Evolutionary conservation across 1,140 invertebrate genomes (phyloP), one percentile per base, ranked within the genome.

Genomic region (Apis florea): DNA sequence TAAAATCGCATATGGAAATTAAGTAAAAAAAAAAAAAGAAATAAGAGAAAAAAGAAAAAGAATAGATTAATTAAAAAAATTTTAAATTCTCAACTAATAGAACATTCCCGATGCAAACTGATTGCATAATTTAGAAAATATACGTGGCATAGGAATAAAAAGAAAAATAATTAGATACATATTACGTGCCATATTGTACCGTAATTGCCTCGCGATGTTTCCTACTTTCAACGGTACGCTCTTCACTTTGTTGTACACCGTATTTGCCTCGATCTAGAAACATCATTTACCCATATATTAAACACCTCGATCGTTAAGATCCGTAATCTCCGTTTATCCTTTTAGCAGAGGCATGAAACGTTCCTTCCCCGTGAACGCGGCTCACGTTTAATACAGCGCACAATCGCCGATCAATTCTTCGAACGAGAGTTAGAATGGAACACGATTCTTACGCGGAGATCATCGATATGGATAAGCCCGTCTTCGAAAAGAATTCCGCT

Each of bases 341-440:
- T 74, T 21, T 49, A 51, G 63, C 56, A 10, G 58, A 11, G 56
- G 53, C 40, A 63, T 53, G 64, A 75, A 75, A 59, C 40, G 17
- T 10, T 59, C 64, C 47, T 51, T 51, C 40, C 47, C 40, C 6
- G 19, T 47, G 12, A n/a, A 61, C 58, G n/a, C n/a, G n/a, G 24
- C 58, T 12, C 51, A 10, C 51, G 15, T 15, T 12, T 15, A 13
- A 51, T 12, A 1, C 51, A 12, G 15, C 13, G 17, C 26, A 58
- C 12, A n/a, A n/a, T 49, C 15, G n/a, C 17, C 54, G 15, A 26
- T 59, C 49, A 61, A 58, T 58, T 56, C 56, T 31, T n/a, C n/a
- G 24, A 63, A 59, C 53, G 66, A 59, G 66, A 68, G 9, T 67
- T 54, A 79, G n/a, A n/a, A 64, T 26, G 26, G 56, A 74, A 80